Conservation (phyloP, 1,140 invertebrate genomes). For the Melitaea cinxia region DNA sequence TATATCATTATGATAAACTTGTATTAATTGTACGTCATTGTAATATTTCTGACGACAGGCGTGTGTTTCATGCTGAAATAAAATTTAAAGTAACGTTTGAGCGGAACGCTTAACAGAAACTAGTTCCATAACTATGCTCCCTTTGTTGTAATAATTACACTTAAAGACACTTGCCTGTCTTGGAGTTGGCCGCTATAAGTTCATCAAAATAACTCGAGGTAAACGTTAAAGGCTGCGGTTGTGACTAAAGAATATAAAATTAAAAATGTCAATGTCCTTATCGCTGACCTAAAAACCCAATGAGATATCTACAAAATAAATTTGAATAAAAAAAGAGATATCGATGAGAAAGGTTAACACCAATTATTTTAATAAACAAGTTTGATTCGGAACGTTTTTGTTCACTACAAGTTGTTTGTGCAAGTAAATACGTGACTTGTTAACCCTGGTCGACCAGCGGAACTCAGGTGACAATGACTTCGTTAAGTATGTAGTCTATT, state of each 20-base stretch:
- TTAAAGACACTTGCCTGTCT: constrained; percentile 5
- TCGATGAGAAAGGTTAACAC: background rate
- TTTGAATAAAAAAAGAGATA: background rate
- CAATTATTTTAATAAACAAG: background rate
- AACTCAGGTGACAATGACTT: constrained; percentile 8
- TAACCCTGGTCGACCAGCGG: constrained; percentile 7
- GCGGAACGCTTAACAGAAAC: background rate
- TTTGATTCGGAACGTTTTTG: background rate
- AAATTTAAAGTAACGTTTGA: constrained; percentile 4
- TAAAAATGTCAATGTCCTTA: constrained; percentile 3
- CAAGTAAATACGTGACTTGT: background rate
- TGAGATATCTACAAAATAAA: background rate
- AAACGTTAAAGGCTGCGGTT: background rate
- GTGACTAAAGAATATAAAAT: background rate
- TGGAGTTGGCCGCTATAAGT: background rate
- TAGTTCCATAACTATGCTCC: background rate
- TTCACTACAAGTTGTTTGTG: background rate
- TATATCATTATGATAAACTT: constrained; percentile 21
- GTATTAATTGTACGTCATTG: constrained; percentile 19
- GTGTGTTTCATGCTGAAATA: constrained; percentile 3
- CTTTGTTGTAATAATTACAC: constrained; percentile 24
- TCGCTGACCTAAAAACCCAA: constrained; percentile 4
- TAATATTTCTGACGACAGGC: constrained; percentile 10
- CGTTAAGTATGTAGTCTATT: constrained; percentile 13
- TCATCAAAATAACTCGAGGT: background rate